phyloP scores from a whole-genome alignment of 2,113 vertebrate genomes.

The Phodopus roborovskii region DNA sequence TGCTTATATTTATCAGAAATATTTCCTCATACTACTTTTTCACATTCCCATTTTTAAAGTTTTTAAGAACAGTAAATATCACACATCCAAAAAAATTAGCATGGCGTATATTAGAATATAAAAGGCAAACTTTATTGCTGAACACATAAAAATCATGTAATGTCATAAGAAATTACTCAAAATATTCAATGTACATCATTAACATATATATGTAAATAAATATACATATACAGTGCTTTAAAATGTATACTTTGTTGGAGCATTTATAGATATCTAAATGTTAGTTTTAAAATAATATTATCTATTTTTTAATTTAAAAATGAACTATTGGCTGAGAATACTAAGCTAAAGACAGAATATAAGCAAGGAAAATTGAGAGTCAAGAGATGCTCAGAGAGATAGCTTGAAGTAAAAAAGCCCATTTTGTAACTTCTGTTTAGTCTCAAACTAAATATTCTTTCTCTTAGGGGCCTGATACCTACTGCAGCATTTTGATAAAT shows the following conservation, averaged over 20 bases:
- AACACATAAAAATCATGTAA: background rate
- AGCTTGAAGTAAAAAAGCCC: accelerated
- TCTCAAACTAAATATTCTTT: background rate
- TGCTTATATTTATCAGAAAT: background rate
- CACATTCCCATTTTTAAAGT: background rate
- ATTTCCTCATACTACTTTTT: background rate
- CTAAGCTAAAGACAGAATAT: background rate
- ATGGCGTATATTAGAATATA: background rate
- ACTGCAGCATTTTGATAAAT: background rate
- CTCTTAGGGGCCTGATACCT: background rate
- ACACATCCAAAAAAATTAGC: background rate
- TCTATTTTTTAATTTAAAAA: background rate
- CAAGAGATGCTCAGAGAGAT: background rate
- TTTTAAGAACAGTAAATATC: background rate
- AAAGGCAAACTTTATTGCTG: background rate
- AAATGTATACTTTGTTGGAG: background rate
- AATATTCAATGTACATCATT: background rate
- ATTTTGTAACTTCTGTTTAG: background rate
- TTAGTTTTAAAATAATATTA: background rate
- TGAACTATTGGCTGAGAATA: background rate
- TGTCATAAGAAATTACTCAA: background rate
- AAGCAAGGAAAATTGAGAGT: background rate
- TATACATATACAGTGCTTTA: background rate
- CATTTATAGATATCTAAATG: background rate
- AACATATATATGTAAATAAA: background rate